phyloP scores from a whole-genome alignment of 2,888 invertebrate species.

The Acleris sparsana region DNA sequence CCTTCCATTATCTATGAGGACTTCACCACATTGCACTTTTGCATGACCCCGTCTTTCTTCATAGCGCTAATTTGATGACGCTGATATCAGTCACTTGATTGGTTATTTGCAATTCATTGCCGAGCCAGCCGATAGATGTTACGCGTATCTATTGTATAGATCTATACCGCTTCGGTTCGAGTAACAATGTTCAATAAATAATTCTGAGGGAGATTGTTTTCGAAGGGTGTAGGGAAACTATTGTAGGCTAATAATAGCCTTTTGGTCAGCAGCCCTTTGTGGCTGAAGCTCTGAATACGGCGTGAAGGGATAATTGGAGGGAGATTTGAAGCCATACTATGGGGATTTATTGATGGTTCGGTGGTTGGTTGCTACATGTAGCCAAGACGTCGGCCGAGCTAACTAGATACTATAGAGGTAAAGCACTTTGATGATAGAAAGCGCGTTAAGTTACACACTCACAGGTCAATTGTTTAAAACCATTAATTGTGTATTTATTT shows the following conservation, averaged over 20 bases:
- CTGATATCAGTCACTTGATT: neutral
- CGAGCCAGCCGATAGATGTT: neutral
- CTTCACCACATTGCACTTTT: no score
- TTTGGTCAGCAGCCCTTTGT: conserved; percentile 19
- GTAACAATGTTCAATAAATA: conserved; percentile 23
- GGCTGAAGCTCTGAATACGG: conserved; percentile 1
- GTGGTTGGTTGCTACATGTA: no score
- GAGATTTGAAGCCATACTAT: neutral
- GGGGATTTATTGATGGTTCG: neutral
- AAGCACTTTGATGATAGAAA: no score
- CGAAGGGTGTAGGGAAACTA: conserved; percentile 15
- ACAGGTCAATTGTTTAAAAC: no score
- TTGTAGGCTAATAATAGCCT: conserved; percentile 26
- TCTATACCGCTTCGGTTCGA: conserved; percentile 7
- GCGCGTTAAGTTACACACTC: no score
- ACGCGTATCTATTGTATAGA: conserved; percentile 21
- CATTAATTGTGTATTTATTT: no score
- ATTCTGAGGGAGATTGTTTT: conserved; percentile 19
- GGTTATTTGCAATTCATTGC: neutral
- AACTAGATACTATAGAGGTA: no score
- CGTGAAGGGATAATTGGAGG: conserved; percentile 14
- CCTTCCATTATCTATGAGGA: no score
- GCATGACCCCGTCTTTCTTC: no score
- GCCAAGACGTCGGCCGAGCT: no score
- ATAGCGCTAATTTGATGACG: neutral